Conservation (phyloP, 2,113 vertebrate genomes). For the Chionodraco myersi region DNA sequence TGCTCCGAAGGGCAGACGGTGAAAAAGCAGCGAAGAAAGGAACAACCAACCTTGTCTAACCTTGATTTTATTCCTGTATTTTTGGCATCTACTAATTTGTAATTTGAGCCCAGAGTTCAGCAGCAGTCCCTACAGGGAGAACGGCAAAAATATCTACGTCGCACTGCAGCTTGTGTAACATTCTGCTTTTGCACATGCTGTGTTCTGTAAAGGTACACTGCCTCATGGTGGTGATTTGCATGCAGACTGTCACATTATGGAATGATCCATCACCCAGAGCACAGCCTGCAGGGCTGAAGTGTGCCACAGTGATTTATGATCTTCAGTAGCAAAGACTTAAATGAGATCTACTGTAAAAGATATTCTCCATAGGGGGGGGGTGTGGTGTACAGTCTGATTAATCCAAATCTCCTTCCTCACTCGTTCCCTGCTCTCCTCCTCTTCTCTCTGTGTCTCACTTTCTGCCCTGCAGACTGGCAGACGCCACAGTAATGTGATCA, state of each 20-base stretch:
- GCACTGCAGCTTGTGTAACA: constrained; percentile 48
- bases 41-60: constrained; percentile 64
- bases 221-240: constrained; percentile 52
- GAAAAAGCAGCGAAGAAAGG: constrained; percentile 12
- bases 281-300: constrained; percentile 52
- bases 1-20: constrained; percentile 32
- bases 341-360: constrained; percentile 52
- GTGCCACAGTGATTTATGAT: constrained; percentile 55
- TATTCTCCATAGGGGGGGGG: constrained; percentile 33
- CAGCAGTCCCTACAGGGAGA: constrained; percentile 52
- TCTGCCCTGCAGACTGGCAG: constrained; percentile 68
- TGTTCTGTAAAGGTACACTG: constrained; percentile 36
- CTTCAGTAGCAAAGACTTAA: constrained; percentile 38
- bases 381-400: constrained; percentile 45
- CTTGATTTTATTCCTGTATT: constrained; percentile 49
- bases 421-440: constrained; percentile 42
- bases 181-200: constrained; percentile 36
- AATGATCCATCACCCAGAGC: constrained; percentile 56
- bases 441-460: constrained; percentile 46
- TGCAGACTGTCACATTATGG: constrained; percentile 43
- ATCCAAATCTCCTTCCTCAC: constrained; percentile 52
- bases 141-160: constrained; percentile 60
- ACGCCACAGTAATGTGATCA: constrained; percentile 79
- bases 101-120: constrained; percentile 50
- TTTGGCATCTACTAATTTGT: constrained; percentile 52